Evolutionary conservation across 2,797 vertebrate species (phyloP).

Genomic region (Dallia pectoralis): DNA sequence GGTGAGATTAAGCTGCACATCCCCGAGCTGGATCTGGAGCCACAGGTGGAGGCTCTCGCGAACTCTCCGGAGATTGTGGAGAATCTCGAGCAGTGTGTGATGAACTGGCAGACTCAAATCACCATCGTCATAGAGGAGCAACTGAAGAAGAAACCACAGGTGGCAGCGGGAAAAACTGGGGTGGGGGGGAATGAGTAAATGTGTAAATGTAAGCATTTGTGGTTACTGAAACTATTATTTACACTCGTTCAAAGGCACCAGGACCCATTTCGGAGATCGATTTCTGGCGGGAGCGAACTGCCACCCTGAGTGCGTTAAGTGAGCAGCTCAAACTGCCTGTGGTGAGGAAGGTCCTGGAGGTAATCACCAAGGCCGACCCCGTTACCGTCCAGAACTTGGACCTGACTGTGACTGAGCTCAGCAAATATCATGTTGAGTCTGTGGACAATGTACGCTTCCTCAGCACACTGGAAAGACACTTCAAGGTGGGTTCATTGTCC

Average conservation of each 20-base stretch:
- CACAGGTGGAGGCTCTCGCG: constrained; percentile 66
- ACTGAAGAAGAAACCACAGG: constrained; percentile 82
- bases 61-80: constrained; percentile 67
- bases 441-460: constrained; percentile 84
- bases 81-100: constrained; percentile 78
- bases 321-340: constrained; percentile 81
- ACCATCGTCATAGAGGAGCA: constrained; percentile 76
- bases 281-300: constrained; percentile 83
- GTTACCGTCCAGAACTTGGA: constrained; percentile 71
- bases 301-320: constrained; percentile 75
- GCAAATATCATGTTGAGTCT: constrained; percentile 78
- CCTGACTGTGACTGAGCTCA: constrained; percentile 72
- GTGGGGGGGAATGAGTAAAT: neutral
- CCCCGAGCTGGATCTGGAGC: constrained; percentile 78
- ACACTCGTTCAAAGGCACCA: constrained; percentile 58
- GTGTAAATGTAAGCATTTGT: neutral
- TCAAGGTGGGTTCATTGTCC: constrained; percentile 76
- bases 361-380: constrained; percentile 73
- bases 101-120: constrained; percentile 87
- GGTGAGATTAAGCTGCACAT: constrained; percentile 80
- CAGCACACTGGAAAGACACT: constrained; percentile 81
- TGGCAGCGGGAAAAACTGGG: constrained; percentile 61
- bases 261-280: constrained; percentile 86
- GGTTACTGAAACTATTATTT: neutral
- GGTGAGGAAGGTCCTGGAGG: constrained; percentile 79